Conservation (phyloP, 1,140 invertebrate genomes). For the Linepithema humile region DNA sequence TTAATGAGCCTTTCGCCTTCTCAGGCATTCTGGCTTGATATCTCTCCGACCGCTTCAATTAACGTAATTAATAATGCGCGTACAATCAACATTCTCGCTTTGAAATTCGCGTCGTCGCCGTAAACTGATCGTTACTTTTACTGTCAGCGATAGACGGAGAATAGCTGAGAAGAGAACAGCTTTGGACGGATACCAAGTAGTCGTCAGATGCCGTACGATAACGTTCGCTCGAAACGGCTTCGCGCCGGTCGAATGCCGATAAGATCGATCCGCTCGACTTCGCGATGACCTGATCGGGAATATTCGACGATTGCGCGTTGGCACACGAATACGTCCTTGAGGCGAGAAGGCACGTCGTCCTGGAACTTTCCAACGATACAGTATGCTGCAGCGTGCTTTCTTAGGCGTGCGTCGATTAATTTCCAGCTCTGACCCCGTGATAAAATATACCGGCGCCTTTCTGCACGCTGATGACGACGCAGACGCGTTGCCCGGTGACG, state of each 20-base stretch:
- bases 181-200: background rate
- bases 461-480: background rate
- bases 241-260: conserved; percentile 20
- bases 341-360: conserved; percentile 54
- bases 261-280: conserved; percentile 33
- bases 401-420: conserved; percentile 67
- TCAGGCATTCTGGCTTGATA: conserved; percentile 14
- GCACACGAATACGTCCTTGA: conserved; percentile 66
- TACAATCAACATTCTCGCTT: background rate
- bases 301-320: conserved; percentile 61
- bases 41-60: background rate
- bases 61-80: conserved; percentile 13
- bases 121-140: background rate
- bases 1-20: conserved; percentile 40
- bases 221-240: conserved; percentile 9
- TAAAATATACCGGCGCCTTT: conserved; percentile 59
- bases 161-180: background rate
- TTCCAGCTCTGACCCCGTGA: conserved; percentile 52
- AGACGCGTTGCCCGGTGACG: conserved; percentile 28
- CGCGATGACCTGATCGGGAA: conserved; percentile 56
- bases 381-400: conserved; percentile 64
- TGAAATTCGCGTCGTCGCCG: background rate
- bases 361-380: conserved; percentile 68
- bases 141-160: background rate
- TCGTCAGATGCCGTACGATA: background rate